These are phyloP conservation scores for Callocephalon fimbriatum DNA, from an alignment of 2,113 vertebrate genomes.

Conservation along the genomic window DNA sequence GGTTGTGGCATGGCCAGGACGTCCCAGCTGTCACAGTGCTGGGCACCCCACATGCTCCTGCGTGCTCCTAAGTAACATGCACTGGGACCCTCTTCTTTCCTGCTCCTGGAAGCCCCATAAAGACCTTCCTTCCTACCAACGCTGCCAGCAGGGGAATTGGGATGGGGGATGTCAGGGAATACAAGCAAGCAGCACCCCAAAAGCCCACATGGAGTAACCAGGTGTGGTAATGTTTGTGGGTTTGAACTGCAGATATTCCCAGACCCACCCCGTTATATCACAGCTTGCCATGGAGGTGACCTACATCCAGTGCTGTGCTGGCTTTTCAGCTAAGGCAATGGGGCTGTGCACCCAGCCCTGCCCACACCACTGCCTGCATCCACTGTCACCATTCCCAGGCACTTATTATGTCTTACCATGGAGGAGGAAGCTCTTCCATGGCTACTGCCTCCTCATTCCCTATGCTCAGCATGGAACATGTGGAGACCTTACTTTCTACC, in stretches of 20 bases:
- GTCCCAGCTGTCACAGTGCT: neutral
- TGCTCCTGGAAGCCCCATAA: neutral
- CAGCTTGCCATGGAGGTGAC: neutral
- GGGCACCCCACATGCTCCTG: neutral
- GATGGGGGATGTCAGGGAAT: fast-evolving
- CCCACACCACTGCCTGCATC: neutral
- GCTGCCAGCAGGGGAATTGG: neutral
- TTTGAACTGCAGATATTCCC: neutral
- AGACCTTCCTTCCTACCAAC: neutral
- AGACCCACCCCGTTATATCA: constrained; percentile 24
- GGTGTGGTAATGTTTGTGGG: neutral
- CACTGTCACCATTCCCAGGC: neutral
- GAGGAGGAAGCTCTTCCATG: neutral
- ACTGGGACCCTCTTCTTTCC: neutral
- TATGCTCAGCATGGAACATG: fast-evolving
- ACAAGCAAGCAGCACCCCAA: neutral
- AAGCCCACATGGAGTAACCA: neutral
- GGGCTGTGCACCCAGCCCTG: neutral
- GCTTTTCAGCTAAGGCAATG: neutral
- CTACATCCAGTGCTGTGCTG: neutral
- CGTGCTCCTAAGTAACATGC: neutral
- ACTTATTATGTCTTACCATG: fast-evolving
- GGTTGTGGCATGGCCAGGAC: neutral
- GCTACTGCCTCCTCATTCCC: neutral
- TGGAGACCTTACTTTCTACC: neutral